Evolutionary conservation across 2,888 invertebrate genomes (phyloP).

Genomic region (Keiferia lycopersicella): DNA sequence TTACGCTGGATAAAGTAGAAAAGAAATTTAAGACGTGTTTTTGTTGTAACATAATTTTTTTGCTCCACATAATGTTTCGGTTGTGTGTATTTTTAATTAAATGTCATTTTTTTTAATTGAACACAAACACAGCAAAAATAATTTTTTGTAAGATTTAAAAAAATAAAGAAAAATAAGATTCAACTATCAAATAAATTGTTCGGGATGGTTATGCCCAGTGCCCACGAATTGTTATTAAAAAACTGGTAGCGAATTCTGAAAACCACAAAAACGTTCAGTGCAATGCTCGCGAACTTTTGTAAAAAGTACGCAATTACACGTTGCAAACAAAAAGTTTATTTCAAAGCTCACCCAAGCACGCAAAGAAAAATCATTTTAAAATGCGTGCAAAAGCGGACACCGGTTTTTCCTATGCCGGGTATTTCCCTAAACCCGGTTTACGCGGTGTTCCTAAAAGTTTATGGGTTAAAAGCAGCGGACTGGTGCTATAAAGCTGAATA

Average conservation of each 20-base stretch:
- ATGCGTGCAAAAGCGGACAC: not conserved
- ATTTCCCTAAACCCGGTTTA: conserved; percentile 12
- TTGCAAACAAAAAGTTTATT: not conserved
- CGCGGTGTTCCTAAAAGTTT: conserved; percentile 22
- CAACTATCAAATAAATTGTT: too few relatives aligned
- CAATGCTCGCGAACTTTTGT: not conserved
- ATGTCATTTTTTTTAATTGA: too few relatives aligned
- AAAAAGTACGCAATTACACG: not conserved
- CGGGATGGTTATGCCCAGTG: too few relatives aligned
- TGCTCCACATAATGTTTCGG: too few relatives aligned
- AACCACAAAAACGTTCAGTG: not conserved
- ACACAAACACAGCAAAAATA: too few relatives aligned
- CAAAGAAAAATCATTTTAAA: conserved; percentile 10
- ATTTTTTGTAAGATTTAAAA: too few relatives aligned
- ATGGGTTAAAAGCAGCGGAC: conserved; percentile 20
- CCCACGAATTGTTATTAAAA: not conserved
- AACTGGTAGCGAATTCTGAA: not conserved
- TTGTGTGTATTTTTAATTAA: too few relatives aligned
- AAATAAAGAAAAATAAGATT: too few relatives aligned
- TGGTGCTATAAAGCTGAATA: conserved; percentile 19
- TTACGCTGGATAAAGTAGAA: too few relatives aligned
- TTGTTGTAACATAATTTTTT: too few relatives aligned
- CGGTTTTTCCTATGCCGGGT: conserved; percentile 3
- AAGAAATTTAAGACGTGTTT: too few relatives aligned
- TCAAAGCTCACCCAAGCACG: not conserved